A percentile compares a stretch with the other conserved stretches of the same genome.
Evolutionary conservation across 2,113 vertebrate genomes (phyloP).

Genomic region (Geococcyx californianus): DNA sequence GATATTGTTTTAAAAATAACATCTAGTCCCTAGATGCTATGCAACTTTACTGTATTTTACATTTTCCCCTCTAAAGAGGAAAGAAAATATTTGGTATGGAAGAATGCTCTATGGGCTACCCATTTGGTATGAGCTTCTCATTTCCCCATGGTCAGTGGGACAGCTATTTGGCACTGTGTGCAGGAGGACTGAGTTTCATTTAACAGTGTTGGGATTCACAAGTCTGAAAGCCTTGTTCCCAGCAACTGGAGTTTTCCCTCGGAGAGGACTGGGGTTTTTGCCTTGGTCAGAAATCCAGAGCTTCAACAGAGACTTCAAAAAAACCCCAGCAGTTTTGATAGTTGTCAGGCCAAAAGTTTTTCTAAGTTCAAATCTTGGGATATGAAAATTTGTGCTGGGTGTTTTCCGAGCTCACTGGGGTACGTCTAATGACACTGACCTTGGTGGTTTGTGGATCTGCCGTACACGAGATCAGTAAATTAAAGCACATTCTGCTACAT

Average conservation of each 20-base stretch:
- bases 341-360: background rate
- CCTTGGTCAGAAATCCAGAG: background rate
- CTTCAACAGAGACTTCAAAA: background rate
- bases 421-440: background rate
- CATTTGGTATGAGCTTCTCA: background rate
- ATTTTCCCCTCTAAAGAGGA: background rate
- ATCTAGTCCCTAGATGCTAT: background rate
- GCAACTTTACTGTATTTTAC: background rate
- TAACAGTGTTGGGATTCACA: background rate
- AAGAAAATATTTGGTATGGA: background rate
- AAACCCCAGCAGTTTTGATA: fast-evolving
- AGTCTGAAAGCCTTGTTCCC: background rate
- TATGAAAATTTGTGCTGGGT: background rate
- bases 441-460: background rate
- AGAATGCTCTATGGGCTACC: background rate
- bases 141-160: background rate
- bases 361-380: background rate
- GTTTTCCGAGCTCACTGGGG: background rate
- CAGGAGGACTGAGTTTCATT: background rate
- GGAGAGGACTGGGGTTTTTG: background rate
- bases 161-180: background rate
- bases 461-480: background rate
- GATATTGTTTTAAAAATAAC: background rate
- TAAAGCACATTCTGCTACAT: background rate
- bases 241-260: background rate